Percentiles rank a stretch among this genome's conserved stretches.
phyloP scores from a whole-genome alignment of 2,888 invertebrate species.

The Drosophila tripunctata region DNA sequence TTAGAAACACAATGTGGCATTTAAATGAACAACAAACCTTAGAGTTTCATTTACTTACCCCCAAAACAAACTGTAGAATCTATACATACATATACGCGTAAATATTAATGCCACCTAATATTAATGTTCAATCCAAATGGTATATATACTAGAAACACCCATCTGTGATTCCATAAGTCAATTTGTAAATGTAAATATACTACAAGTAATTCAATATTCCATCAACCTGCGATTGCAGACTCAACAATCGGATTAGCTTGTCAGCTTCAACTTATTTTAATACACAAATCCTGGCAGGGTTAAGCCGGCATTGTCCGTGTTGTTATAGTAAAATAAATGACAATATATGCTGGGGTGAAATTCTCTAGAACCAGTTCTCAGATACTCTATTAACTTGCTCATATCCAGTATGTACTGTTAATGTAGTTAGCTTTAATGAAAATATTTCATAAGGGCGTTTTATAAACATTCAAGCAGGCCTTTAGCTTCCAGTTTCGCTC shows the following conservation, averaged over 20 bases:
- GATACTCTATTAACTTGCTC: background rate
- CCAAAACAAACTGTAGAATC: background rate
- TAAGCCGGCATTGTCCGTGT: slow-evolving; percentile 5
- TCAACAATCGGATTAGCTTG: slow-evolving; percentile 6
- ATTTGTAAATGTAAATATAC: background rate
- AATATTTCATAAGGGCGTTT: no score
- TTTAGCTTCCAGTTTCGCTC: background rate
- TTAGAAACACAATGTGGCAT: slow-evolving; percentile 75
- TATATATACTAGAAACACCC: no score
- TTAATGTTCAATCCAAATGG: no score
- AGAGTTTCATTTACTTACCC: slow-evolving; percentile 45
- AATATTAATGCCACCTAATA: background rate
- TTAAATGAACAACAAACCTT: slow-evolving; percentile 73
- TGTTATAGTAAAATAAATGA: slow-evolving; percentile 8
- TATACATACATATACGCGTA: background rate
- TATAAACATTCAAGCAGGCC: background rate
- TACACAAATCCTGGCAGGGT: background rate
- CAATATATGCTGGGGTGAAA: background rate
- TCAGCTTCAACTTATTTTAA: background rate
- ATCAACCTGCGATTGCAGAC: background rate
- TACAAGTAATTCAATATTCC: background rate
- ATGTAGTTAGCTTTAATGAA: no score
- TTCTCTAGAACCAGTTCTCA: no score
- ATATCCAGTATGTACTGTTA: no score
- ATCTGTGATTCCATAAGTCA: background rate